These are phyloP conservation scores for Taeniopygia guttata DNA, from an alignment of 2,797 vertebrate genomes.

Conservation along the genomic window DNA sequence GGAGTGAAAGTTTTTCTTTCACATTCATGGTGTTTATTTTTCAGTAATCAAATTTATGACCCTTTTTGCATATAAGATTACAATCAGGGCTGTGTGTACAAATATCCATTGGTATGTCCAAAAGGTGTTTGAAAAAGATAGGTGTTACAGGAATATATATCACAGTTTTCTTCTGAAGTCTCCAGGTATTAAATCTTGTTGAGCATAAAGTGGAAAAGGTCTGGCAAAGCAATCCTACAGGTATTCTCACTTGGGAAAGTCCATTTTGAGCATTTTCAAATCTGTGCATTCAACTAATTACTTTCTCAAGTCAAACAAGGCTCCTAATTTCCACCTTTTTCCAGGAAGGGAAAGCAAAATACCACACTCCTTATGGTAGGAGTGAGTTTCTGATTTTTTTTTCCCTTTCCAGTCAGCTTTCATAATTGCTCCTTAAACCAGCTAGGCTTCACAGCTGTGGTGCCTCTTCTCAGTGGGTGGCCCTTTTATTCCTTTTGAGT, in stretches of 20 bases:
- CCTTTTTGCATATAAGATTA: not conserved
- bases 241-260: not conserved
- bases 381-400: not conserved
- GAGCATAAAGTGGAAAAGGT: not conserved
- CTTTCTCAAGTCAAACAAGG: not conserved
- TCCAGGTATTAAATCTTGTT: not conserved
- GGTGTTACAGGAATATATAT: not conserved
- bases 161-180: not conserved
- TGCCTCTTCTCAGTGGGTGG: not conserved
- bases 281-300: not conserved
- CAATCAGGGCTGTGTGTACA: not conserved
- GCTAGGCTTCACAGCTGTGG: not conserved
- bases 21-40: not conserved
- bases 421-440: conserved; percentile 8
- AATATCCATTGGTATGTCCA: not conserved
- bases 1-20: not conserved
- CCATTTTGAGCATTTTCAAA: not conserved
- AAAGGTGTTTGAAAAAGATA: not conserved
- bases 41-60: not conserved
- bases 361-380: not conserved
- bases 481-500: not conserved
- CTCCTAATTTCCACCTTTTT: not conserved
- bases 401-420: not conserved
- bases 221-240: not conserved
- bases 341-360: not conserved